Base-by-base conservation (phyloP, 2,797 vertebrate species). In the Notoglanidium macrostoma region DNA sequence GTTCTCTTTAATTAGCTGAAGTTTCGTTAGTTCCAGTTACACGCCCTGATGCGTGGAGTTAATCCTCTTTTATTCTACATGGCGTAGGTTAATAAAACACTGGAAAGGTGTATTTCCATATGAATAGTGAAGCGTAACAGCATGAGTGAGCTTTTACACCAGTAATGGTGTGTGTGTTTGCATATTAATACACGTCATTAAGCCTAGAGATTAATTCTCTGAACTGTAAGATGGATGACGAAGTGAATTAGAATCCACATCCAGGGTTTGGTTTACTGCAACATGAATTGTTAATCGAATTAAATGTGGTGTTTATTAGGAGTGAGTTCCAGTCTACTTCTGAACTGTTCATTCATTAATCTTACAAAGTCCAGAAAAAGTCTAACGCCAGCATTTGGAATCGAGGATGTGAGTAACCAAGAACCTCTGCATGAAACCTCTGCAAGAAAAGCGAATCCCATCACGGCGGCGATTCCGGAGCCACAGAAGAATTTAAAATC, bases 1-100 rank as follows among this genome's bases (percentile, higher is more conserved):
- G 46, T 21, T 11, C 49, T 55, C 44, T 15, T 80, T 80, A 65
- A 83, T 87, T 76, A 55, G 57, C 29, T 86, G 19, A 12, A 17
- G 59, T 49, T 54, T 80, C 76, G 17, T 57, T 35, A 78, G 29
- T 57, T 78, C 51, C 51, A 55, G 76, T 57, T n/a, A 7, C 72
- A 49, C 59, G 15, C 67, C 40, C 67, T 72, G 2, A n/a, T 59
- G 76, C 2, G n/a, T 76, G 72, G 40, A 76, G 72, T 65, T 76
- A 29, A 46, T 54, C 17, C 7, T 70, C 67, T 9, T 40, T 70
- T 70, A 70, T 40, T 35, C 67, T 19, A 2, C 67, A 70, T 40
- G 67, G 14, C 32, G 7, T 19, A 35, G 67, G 32, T 70, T 70
- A 70, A 70, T 70, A 70, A 70, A 70, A 70, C 67, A 19, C 9